Base-by-base conservation (phyloP, 2,888 invertebrate genomes). In the Bruchidius siliquastri region DNA sequence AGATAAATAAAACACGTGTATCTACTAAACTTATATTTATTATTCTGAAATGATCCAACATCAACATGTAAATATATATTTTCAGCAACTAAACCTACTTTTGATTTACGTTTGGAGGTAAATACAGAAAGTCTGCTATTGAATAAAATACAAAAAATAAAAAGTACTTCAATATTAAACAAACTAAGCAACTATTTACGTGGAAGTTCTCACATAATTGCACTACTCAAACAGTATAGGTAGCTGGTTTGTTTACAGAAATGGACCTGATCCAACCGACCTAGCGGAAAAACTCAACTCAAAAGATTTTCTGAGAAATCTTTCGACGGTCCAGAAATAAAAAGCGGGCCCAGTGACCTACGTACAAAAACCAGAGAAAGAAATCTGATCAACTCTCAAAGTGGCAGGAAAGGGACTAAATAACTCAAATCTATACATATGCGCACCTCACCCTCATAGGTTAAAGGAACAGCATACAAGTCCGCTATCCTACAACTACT, bases 381-480 rank as follows among this genome's bases (percentile, higher is more conserved):
- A 73, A 75, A 71, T 72, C 74, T 71, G 32, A 69, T 68, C 68
- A 68, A 68, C 68, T 22, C 26, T 67, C 72, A 74, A 76, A 74
- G 73, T 74, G 72, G 72, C 74, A 71, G 75, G 74, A 22, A 21
- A 32, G 72, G 66, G 22, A 30, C 66, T 21, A 71, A 32, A 22
- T 13, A 49, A 49, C 67, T 30, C 21, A 22, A 21, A 71, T 68
- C 70, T 76, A 72, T 76, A 73, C 73, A 72, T 74, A 72, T 76
- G 74, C 73, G 49, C 6, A 13, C 78, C 78, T 76, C 79, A 86
- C 86, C 86, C 86, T 86, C 86, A 86, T 86, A 86, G 86, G 85
- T 85, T 76, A 81, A 82, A 84, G 81, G 82, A 77, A 81, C 75
- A 80, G 80, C 78, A 82, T 80, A 82, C 78, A 80, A 77, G 80